These are phyloP conservation scores for Zenarchopterus dispar DNA, from an alignment of 2,797 vertebrate genomes.

Conservation along the genomic window DNA sequence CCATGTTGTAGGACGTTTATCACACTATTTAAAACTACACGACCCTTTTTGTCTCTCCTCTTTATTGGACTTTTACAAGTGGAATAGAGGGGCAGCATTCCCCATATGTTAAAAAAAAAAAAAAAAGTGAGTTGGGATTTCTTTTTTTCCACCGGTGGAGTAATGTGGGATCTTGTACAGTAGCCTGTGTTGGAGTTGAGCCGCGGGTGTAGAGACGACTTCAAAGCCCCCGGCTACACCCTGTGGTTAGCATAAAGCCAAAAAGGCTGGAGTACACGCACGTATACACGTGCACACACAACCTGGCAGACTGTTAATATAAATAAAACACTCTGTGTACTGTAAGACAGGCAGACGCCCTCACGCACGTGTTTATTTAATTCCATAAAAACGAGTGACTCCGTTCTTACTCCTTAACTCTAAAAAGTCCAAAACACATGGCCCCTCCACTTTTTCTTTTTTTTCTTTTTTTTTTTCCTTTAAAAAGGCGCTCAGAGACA, in stretches of 20 bases:
- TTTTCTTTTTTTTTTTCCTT: slow-evolving; percentile 25
- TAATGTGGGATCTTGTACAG: slow-evolving; percentile 49
- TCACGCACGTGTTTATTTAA: slow-evolving; percentile 48
- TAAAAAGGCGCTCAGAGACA: slow-evolving; percentile 47
- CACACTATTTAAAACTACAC: not conserved
- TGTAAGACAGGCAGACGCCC: slow-evolving; percentile 39
- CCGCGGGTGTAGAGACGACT: slow-evolving; percentile 53
- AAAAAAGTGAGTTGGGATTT: slow-evolving; percentile 35
- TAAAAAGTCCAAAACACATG: not conserved
- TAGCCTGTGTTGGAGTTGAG: slow-evolving; percentile 65
- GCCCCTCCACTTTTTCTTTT: slow-evolving; percentile 1
- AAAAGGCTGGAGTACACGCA: slow-evolving; percentile 25
- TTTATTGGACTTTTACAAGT: not conserved
- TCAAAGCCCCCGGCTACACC: slow-evolving; percentile 74
- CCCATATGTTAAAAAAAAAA: too few species aligned
- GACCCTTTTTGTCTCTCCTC: not conserved
- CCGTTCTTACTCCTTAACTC: slow-evolving; percentile 24
- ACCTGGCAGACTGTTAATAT: slow-evolving; percentile 43
- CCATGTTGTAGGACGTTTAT: not conserved
- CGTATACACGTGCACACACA: slow-evolving; percentile 21
- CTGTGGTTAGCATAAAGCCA: slow-evolving; percentile 71
- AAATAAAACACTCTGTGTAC: slow-evolving; percentile 1
- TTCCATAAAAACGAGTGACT: slow-evolving; percentile 55
- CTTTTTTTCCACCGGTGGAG: slow-evolving; percentile 63
- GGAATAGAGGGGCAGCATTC: slow-evolving; percentile 32